These are phyloP conservation scores for Lepidothrix coronata DNA, from an alignment of 2,113 vertebrate species.

Conservation along the genomic window DNA sequence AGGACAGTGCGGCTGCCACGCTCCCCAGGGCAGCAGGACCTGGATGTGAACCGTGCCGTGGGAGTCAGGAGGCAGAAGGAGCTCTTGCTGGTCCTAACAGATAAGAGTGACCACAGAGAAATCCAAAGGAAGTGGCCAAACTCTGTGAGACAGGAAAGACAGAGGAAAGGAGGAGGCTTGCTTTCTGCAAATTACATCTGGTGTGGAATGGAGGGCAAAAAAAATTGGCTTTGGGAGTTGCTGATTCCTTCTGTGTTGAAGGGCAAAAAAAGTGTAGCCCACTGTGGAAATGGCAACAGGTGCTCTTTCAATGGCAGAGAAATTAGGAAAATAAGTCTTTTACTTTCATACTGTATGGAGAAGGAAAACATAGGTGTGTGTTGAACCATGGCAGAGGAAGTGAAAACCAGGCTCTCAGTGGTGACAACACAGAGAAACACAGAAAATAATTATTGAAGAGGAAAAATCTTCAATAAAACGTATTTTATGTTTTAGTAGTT, in stretches of 20 bases:
- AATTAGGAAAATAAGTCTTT: neutral
- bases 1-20: neutral
- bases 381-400: neutral
- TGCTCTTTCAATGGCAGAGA: neutral
- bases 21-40: neutral
- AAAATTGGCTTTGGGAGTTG: neutral
- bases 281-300: neutral
- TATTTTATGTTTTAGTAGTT: neutral
- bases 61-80: neutral
- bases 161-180: neutral
- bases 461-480: neutral
- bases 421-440: neutral
- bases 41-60: rapidly evolving
- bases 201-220: neutral
- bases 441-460: neutral
- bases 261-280: neutral
- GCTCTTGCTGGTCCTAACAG: neutral
- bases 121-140: neutral
- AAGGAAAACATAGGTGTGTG: neutral
- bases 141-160: rapidly evolving
- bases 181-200: neutral
- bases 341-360: neutral
- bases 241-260: neutral
- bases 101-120: neutral
- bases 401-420: neutral